These are phyloP conservation scores for Tetragnatha montana DNA, from an alignment of 2,888 invertebrate species.

Conservation along the genomic window DNA sequence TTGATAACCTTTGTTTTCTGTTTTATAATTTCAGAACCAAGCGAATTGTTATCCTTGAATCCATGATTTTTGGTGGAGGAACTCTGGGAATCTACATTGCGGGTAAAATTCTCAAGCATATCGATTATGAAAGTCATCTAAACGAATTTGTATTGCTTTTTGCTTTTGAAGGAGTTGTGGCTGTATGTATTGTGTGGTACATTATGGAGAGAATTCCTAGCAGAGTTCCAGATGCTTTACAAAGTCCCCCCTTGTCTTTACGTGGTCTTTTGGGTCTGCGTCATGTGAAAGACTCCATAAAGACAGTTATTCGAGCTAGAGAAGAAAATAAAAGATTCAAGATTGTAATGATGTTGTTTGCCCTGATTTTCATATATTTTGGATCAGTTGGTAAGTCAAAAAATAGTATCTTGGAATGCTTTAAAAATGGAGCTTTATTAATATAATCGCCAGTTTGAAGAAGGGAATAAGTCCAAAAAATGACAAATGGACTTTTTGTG, in stretches of 20 bases:
- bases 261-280: slow-evolving; percentile 45
- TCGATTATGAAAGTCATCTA: slow-evolving; percentile 73
- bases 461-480: too few relatives aligned
- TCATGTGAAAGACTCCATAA: slow-evolving; percentile 44
- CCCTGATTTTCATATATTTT: slow-evolving; percentile 45
- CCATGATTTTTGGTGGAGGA: slow-evolving; percentile 88
- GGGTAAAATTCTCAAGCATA: slow-evolving; percentile 82
- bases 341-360: slow-evolving; percentile 41
- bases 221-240: slow-evolving; percentile 33
- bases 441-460: too few relatives aligned
- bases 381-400: slow-evolving; percentile 48
- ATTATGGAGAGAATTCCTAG: slow-evolving; percentile 73
- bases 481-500: too few relatives aligned
- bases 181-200: slow-evolving; percentile 75
- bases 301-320: slow-evolving; percentile 49
- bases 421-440: too few relatives aligned
- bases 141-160: slow-evolving; percentile 75
- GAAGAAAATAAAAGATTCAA: slow-evolving; percentile 33
- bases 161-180: slow-evolving; percentile 74
- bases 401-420: not conserved
- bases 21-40: slow-evolving; percentile 79
- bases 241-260: slow-evolving; percentile 8
- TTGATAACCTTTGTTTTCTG: too few relatives aligned
- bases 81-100: slow-evolving; percentile 88
- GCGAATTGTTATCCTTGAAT: slow-evolving; percentile 87